Percentiles rank a stretch among this genome's conserved stretches.
Evolutionary conservation across 1,140 invertebrate genomes (phyloP).

Genomic region (Drosophila pseudoananassae): DNA sequence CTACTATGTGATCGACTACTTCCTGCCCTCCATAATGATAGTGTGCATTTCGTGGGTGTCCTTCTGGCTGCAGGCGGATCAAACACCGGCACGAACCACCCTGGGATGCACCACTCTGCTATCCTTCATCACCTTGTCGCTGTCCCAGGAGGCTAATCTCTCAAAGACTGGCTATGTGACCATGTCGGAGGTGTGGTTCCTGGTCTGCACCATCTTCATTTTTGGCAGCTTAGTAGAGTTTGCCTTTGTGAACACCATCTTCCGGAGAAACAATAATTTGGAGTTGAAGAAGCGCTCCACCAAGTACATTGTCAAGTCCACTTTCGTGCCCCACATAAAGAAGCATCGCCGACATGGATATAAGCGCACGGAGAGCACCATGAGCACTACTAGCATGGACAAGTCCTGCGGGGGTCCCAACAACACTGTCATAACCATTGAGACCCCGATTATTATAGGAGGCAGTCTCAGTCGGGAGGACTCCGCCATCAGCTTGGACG

Average conservation of each 20-base stretch:
- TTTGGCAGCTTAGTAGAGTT: conserved; percentile 95
- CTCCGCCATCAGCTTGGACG: conserved; percentile 59
- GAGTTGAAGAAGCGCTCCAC: conserved; percentile 93
- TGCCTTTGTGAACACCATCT: conserved; percentile 95
- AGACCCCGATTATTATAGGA: conserved; percentile 65
- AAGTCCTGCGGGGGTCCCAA: conserved; percentile 19
- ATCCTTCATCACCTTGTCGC: conserved; percentile 94
- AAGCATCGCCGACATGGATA: conserved; percentile 85
- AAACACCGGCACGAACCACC: conserved; percentile 91
- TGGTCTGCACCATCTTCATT: conserved; percentile 92
- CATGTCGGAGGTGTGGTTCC: conserved; percentile 94
- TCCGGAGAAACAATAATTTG: conserved; percentile 91
- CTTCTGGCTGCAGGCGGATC: conserved; percentile 95
- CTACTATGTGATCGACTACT: conserved; percentile 95
- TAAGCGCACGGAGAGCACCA: conserved; percentile 84
- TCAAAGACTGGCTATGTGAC: conserved; percentile 95
- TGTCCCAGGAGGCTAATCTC: conserved; percentile 90
- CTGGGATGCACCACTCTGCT: conserved; percentile 92
- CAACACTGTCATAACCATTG: conserved; percentile 70
- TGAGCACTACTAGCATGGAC: conserved; percentile 85
- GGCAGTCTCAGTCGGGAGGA: conserved; percentile 51
- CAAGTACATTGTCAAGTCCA: conserved; percentile 93
- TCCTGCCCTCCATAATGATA: conserved; percentile 94
- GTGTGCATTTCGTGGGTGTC: conserved; percentile 96
- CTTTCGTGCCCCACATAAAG: conserved; percentile 90